A percentile compares a stretch with the other conserved stretches of the same genome.
These are phyloP conservation scores for Gasteruption jaculator DNA, from an alignment of 2,888 invertebrate genomes.

Conservation along the genomic window DNA sequence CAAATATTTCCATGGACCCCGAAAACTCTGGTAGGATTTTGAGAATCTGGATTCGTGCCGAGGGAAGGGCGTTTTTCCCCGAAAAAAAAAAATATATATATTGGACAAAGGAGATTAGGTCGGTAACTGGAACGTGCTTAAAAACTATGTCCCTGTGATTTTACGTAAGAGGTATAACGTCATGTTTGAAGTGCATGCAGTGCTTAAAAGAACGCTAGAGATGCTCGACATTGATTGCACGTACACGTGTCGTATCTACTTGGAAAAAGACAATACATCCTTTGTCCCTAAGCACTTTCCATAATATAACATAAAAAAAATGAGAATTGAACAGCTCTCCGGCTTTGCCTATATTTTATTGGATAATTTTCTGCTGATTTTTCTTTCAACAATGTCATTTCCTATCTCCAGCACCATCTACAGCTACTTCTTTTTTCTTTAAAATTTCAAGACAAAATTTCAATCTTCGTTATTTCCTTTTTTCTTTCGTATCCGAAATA, in stretches of 20 bases:
- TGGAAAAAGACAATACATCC: slow-evolving; percentile 28
- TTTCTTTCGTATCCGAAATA: too few species aligned
- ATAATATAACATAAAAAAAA: too few species aligned
- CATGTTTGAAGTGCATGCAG: slow-evolving; percentile 24
- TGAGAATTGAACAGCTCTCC: background rate
- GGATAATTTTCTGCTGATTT: background rate
- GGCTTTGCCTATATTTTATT: background rate
- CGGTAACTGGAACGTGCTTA: slow-evolving; percentile 32
- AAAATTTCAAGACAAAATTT: too few species aligned
- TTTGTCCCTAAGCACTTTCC: slow-evolving; percentile 26
- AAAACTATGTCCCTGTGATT: slow-evolving; percentile 32
- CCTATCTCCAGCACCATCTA: background rate
- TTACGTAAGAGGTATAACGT: slow-evolving; percentile 31
- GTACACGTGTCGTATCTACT: slow-evolving; percentile 41
- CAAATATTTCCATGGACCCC: too few species aligned
- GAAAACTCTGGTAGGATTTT: too few species aligned
- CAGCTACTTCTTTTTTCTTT: too few species aligned
- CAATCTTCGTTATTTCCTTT: too few species aligned
- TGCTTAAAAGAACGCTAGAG: slow-evolving; percentile 30
- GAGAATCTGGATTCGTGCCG: too few species aligned
- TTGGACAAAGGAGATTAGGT: too few species aligned
- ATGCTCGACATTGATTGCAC: slow-evolving; percentile 45
- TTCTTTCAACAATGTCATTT: slow-evolving; percentile 1
- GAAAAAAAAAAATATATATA: too few species aligned
- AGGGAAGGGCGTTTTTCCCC: too few species aligned